A percentile compares a stretch with the other conserved stretches of the same genome.
Evolutionary conservation across 1,140 invertebrate genomes (phyloP).

Genomic region (Schlechtendalia chinensis): DNA sequence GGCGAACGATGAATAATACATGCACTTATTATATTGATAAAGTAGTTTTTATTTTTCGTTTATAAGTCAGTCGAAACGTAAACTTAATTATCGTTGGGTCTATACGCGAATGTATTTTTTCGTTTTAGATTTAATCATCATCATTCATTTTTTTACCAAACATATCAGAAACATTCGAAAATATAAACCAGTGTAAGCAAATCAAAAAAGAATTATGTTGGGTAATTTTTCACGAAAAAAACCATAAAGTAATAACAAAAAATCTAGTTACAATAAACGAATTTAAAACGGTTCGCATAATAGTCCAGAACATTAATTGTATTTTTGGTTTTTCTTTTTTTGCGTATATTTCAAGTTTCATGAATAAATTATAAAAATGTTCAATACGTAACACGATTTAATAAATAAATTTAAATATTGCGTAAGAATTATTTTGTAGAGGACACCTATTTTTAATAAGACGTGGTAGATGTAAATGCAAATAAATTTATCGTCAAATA

Average conservation of each 20-base stretch:
- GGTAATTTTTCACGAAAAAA: not conserved
- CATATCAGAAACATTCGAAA: not conserved
- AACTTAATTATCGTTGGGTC: not conserved
- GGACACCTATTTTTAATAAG: no score
- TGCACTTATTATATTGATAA: not conserved
- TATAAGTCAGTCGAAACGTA: not conserved
- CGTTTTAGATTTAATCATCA: not conserved
- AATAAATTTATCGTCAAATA: not conserved
- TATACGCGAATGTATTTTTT: not conserved
- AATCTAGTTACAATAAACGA: not conserved
- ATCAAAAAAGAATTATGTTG: not conserved
- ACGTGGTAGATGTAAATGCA: not conserved
- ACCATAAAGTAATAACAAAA: not conserved
- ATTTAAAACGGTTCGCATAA: not conserved
- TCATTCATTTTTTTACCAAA: not conserved
- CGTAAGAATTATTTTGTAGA: no score
- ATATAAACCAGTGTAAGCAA: not conserved
- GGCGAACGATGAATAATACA: constrained; percentile 18
- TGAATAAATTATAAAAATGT: no score
- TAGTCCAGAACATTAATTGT: not conserved
- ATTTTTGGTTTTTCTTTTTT: not conserved
- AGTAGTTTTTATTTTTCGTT: not conserved
- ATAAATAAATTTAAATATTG: no score
- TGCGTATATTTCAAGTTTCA: no score
- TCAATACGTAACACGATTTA: no score